A percentile compares a stretch with the other conserved stretches of the same genome.
Conservation (phyloP, 2,888 invertebrate species). For the Andrena bicolor region DNA sequence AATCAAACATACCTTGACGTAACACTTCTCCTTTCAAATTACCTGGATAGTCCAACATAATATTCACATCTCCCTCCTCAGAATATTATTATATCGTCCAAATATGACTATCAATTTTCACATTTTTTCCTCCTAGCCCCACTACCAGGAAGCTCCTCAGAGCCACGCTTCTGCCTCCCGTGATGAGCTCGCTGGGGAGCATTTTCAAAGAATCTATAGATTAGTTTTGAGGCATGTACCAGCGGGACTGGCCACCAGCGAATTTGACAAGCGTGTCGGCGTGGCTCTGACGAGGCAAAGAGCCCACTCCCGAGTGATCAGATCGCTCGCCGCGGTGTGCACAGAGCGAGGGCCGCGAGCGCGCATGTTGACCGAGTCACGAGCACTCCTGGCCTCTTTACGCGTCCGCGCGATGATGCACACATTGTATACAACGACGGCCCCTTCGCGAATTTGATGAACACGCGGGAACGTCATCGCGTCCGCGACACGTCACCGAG, state of each 20-base stretch:
- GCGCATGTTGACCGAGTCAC: conserved; percentile 47
- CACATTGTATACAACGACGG: conserved; percentile 38
- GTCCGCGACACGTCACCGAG: conserved; percentile 23
- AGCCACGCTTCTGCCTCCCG: no score
- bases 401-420: conserved; percentile 25
- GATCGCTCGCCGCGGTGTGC: conserved; percentile 31
- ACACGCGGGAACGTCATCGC: conserved; percentile 40
- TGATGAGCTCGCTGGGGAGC: conserved; percentile 23
- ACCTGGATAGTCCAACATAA: no score
- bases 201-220: conserved; percentile 45
- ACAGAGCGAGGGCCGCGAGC: not conserved
- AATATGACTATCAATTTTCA: no score
- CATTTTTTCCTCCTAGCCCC: no score
- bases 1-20: no score
- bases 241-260: not conserved
- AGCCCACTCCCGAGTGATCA: conserved; percentile 42
- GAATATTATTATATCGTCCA: no score
- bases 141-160: no score
- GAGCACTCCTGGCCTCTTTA: conserved; percentile 53
- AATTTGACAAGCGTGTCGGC: conserved; percentile 33
- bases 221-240: conserved; percentile 29
- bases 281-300: conserved; percentile 65
- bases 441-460: conserved; percentile 46
- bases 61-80: no score
- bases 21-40: no score